Base-by-base conservation (phyloP, 2,113 vertebrate species). In the Solea senegalensis region DNA sequence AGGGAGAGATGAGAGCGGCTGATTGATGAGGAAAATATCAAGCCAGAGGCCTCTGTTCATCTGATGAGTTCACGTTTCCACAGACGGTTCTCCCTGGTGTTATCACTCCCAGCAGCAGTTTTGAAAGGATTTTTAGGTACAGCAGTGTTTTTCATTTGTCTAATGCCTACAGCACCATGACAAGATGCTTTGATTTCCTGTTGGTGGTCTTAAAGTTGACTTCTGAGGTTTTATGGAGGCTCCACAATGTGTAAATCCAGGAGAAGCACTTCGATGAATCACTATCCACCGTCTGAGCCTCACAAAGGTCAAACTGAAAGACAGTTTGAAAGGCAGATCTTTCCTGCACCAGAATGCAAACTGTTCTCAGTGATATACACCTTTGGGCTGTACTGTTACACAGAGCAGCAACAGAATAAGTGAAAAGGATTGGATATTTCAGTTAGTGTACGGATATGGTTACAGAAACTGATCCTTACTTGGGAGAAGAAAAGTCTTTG, bases 1-100 rank as follows among this genome's bases (percentile, higher is more conserved):
- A 85, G 66, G 28, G 44, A 68, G 46, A 63, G 69, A 85, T 69
- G 80, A 81, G 77, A 72, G 66, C 7, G 5, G 43, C 56, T 69
- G 84, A 85, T 83, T 59, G 76, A 85, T 80, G 81, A 56, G 52
- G 40, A 63, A 26, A 74, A 57, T 56, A 27, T 79, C 58, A 21
- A 55, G 65, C 72, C 69, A 0, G 51, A 45, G 64, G 73, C 69
- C 59, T 80, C 69, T 44, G 68, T 21, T 76, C 43, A 5, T 64
- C 62, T 74, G 82, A 80, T 71, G 76, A 71, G 57, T 73, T 78
- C 48, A 27, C 48, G 74, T 65, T 70, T 72, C 39, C 51, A 21
- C n/a, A 28, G 28, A 40, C 0, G 0, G 12, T 7, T 51, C 56
- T 69, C 55, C 64, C 16, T 9, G 9, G 53, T 52, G 74, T 81